These are phyloP conservation scores for Ivindomyrus marchei DNA, from an alignment of 2,113 vertebrate genomes.

Conservation along the genomic window DNA sequence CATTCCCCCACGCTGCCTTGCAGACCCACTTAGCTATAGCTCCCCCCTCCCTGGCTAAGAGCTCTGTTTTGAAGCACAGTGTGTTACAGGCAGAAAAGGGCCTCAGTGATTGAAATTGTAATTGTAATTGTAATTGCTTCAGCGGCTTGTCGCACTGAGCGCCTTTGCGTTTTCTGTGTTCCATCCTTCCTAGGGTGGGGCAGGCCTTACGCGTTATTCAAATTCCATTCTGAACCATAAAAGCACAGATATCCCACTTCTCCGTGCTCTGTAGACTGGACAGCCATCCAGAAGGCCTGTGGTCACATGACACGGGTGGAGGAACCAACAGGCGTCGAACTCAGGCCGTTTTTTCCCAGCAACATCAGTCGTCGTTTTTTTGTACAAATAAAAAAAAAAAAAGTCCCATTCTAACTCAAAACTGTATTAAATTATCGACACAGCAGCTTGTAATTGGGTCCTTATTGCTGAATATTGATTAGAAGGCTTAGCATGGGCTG, in stretches of 20 bases:
- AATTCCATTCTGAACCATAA: background rate
- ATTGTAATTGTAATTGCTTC: background rate
- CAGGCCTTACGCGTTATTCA: background rate
- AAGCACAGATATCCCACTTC: background rate
- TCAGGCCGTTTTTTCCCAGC: background rate
- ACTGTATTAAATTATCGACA: background rate
- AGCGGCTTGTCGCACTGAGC: background rate
- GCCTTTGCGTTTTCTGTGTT: background rate
- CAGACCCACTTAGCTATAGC: background rate
- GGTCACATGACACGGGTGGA: background rate
- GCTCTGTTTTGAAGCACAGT: background rate
- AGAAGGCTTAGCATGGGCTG: background rate
- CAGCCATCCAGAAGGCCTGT: background rate
- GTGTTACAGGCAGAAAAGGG: too few relatives aligned
- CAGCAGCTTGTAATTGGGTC: background rate
- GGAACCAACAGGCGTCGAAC: background rate
- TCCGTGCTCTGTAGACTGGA: background rate
- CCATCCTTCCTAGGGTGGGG: background rate
- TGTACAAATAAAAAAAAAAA: background rate
- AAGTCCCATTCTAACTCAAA: background rate
- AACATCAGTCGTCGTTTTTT: background rate
- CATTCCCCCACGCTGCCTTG: background rate
- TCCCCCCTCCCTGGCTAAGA: background rate
- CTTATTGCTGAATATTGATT: slow-evolving; percentile 3
- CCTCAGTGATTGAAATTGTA: background rate